Evolutionary conservation across 2,113 vertebrate species (phyloP), one percentile per base, ranked within the genome.

Genomic region (Rissa tridactyla): DNA sequence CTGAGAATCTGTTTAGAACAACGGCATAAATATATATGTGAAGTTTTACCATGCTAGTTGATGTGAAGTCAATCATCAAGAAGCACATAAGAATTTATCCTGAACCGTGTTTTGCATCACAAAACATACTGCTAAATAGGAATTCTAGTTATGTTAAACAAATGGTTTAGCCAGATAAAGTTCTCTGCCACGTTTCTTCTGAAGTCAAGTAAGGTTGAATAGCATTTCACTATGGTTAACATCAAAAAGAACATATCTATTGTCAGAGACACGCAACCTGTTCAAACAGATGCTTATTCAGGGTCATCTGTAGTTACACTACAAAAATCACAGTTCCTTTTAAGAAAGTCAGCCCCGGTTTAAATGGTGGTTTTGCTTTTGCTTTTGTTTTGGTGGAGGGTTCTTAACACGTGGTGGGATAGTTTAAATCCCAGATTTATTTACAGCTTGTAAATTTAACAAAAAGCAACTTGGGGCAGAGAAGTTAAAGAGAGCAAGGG

Each of bases 221-320:
- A 64, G 82, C 88, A 73, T 86, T 94, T 93, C 71, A 87, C 55
- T 90, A 90, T 85, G 88, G 90, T 94, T 94, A 94, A 93, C 91
- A 94, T 9, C 38, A 58, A 92, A 90, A 85, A 70, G 30, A 91
- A 80, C 69, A 83, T 64, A 90, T 83, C 76, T 94, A 75, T 91
- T 84, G 66, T 73, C 69, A 89, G 64, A 95, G 94, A 80, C 51
- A 87, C 54, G 89, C 55, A 92, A 96, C 81, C 94, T 96, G 87
- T 96, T 97, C 94, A 97, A 98, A 97, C 46, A 96, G 20, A 95
- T 76, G 68, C 64, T 69, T 93, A 95, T 96, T 96, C 94, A 95
- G 61, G 80, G 38, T 76, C 80, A 61, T 92, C 86, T 66, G 61
- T 76, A 77, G 38, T 54, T 73, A 78, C 71, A 46, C 72, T 77